Evolutionary conservation across 2,797 vertebrate genomes (phyloP).

Genomic region (Silurus aristotelis): DNA sequence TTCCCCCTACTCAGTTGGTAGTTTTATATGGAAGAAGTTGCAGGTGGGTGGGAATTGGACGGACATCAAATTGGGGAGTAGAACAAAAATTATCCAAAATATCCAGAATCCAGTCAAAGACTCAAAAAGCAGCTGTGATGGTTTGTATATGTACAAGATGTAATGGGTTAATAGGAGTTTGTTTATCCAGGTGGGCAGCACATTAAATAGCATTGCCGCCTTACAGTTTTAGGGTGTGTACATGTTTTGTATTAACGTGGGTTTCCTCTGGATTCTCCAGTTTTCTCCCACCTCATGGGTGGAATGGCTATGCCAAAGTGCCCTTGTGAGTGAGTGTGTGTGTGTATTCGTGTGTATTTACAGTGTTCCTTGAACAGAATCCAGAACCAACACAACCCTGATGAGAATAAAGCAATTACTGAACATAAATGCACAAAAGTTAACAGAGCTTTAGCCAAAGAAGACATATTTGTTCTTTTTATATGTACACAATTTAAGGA

Average conservation of each 20-base stretch:
- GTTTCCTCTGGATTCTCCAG: constrained; percentile 10
- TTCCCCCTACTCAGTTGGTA: not conserved
- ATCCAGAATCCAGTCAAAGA: not conserved
- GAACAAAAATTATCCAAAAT: not conserved
- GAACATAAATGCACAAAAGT: not conserved
- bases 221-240: not conserved
- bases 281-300: constrained; percentile 4
- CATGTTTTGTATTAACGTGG: constrained; percentile 9
- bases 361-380: not conserved
- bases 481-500: too few species aligned
- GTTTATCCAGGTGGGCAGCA: not conserved
- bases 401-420: not conserved
- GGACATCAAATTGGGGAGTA: not conserved
- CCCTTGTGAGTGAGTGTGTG: not conserved
- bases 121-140: not conserved
- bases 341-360: not conserved
- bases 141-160: not conserved
- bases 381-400: not conserved
- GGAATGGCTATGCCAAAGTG: not conserved
- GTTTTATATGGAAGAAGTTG: not conserved
- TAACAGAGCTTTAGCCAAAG: not conserved
- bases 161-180: constrained; percentile 1
- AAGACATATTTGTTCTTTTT: not conserved
- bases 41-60: not conserved
- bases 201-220: not conserved